Conservation (phyloP, 2,113 vertebrate genomes). For the Megaceryle maxima region DNA sequence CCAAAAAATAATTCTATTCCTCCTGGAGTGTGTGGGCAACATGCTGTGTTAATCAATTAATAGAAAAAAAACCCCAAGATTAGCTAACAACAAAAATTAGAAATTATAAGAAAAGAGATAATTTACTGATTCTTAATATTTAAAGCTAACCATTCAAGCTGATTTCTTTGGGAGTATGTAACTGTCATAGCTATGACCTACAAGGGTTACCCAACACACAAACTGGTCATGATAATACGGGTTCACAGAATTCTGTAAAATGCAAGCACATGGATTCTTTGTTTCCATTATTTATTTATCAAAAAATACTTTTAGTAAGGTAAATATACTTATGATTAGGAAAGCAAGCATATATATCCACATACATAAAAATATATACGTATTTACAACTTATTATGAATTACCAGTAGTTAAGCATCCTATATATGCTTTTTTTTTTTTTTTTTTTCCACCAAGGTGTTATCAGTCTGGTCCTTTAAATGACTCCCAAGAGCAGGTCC, state of each 20-base stretch:
- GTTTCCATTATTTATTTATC: not conserved
- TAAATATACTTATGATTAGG: not conserved
- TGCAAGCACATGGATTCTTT: not conserved
- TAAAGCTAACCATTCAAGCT: constrained; percentile 58
- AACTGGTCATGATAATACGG: not conserved
- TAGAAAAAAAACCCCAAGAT: constrained; percentile 77
- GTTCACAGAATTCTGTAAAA: not conserved
- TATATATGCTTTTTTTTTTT: not conserved
- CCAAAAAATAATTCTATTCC: constrained; percentile 54
- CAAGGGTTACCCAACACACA: not conserved
- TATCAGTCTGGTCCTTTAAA: not conserved
- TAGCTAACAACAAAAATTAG: constrained; percentile 75
- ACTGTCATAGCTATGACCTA: accelerated
- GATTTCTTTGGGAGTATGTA: constrained; percentile 13
- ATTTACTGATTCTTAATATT: constrained; percentile 46
- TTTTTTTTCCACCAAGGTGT: not conserved
- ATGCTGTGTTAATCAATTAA: constrained; percentile 79
- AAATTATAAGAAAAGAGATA: constrained; percentile 62
- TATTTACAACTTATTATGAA: not conserved
- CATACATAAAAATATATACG: not conserved
- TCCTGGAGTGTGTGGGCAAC: constrained; percentile 56
- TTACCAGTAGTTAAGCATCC: not conserved
- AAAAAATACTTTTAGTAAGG: not conserved
- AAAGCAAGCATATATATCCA: not conserved
- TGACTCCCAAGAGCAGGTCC: not conserved